Evolutionary conservation across 64 coral and sea anemone species (phyloP).

Genomic region (Porites australiensis): DNA sequence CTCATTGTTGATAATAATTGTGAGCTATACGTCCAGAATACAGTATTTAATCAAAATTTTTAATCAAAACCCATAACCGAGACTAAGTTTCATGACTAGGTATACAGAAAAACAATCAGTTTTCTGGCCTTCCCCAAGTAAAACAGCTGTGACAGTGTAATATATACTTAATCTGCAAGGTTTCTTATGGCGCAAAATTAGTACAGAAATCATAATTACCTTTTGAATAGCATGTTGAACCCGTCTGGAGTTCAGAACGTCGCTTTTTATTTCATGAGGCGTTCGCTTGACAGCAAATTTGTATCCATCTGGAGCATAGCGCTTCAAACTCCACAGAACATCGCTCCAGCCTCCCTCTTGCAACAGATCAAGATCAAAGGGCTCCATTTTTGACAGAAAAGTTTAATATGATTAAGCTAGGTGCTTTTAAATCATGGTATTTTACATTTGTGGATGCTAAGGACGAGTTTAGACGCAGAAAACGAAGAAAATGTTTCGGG

Average conservation of each 20-base stretch:
- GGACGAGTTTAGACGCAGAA: no score
- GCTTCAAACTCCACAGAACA: constrained; percentile 72
- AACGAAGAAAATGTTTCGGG: no score
- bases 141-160: no score
- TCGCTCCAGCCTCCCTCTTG: constrained; percentile 66
- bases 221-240: constrained; percentile 89
- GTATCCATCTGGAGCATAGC: constrained; percentile 71
- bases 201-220: constrained; percentile 26
- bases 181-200: not conserved
- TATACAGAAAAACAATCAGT: no score
- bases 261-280: constrained; percentile 79
- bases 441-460: not conserved
- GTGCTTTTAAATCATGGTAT: not conserved
- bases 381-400: constrained; percentile 44
- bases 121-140: no score
- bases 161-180: not conserved
- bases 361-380: constrained; percentile 79
- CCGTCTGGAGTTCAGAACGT: constrained; percentile 83
- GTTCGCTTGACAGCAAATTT: constrained; percentile 78
- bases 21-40: no score
- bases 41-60: no score
- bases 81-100: no score
- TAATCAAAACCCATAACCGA: no score
- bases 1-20: no score
- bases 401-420: no score